Evolutionary conservation across 2,113 vertebrate species (phyloP).

Genomic region (Jaculus jaculus): DNA sequence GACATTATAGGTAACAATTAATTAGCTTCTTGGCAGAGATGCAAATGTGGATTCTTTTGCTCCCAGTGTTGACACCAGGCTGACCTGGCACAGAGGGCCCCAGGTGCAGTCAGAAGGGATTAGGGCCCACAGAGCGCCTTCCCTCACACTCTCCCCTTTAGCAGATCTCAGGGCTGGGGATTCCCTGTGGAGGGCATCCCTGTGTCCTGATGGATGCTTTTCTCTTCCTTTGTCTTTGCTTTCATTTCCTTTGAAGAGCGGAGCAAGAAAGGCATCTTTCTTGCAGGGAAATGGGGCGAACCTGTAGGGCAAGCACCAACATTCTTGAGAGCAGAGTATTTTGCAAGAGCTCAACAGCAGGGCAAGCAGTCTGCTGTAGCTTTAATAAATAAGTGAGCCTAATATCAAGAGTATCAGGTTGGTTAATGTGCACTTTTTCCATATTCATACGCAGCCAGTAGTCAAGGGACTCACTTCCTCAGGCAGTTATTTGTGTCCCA

Average conservation of each 20-base stretch:
- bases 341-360: conserved; percentile 57
- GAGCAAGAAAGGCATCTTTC: conserved; percentile 54
- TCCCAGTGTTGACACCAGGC: neutral
- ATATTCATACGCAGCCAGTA: conserved; percentile 70
- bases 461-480: conserved; percentile 58
- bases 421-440: conserved; percentile 63
- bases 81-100: neutral
- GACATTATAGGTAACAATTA: conserved; percentile 27
- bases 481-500: conserved; percentile 53
- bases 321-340: conserved; percentile 61
- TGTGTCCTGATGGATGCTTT: conserved; percentile 60
- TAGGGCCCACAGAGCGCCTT: conserved; percentile 17
- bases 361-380: conserved; percentile 53
- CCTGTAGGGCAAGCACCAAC: conserved; percentile 57
- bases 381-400: conserved; percentile 64
- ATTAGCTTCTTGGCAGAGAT: conserved; percentile 19
- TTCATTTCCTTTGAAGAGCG: conserved; percentile 69
- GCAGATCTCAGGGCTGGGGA: conserved; percentile 15
- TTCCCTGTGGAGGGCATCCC: conserved; percentile 57
- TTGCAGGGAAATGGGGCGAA: conserved; percentile 39
- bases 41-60: neutral
- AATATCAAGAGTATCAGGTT: conserved; percentile 69
- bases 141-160: conserved; percentile 16
- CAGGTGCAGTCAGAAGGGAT: conserved; percentile 19
- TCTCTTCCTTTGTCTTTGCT: conserved; percentile 49